A percentile compares a stretch with the other conserved stretches of the same genome.
Conservation (phyloP, 2,797 vertebrate genomes). For the Phrynocephalus vlangalii region DNA sequence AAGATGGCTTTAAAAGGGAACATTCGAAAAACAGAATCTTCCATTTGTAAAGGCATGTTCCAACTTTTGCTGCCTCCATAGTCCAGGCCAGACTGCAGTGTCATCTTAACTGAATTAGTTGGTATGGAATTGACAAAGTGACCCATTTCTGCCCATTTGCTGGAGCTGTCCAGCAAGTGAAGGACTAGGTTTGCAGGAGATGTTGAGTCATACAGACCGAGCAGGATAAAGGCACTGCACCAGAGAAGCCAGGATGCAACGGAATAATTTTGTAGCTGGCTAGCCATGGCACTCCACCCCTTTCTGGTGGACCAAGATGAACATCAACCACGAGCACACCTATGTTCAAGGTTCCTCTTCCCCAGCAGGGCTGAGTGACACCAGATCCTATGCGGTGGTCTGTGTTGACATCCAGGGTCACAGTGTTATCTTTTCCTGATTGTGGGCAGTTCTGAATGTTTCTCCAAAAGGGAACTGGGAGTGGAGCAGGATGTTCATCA, state of each 20-base stretch:
- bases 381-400: background rate
- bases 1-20: too few species aligned
- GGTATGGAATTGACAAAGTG: too few species aligned
- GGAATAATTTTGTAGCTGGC: background rate
- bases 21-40: background rate
- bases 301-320: background rate
- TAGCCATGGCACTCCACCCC: background rate
- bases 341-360: background rate
- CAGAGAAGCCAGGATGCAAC: background rate
- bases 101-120: background rate
- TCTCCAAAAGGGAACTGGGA: too few species aligned
- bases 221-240: background rate
- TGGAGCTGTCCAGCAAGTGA: conserved; percentile 13
- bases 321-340: background rate
- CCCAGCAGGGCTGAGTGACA: background rate
- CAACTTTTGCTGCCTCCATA: background rate
- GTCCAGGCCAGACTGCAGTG: background rate
- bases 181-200: background rate
- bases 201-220: background rate
- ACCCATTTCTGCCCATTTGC: background rate
- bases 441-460: too few species aligned
- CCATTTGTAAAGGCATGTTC: background rate
- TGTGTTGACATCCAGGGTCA: too few species aligned
- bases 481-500: too few species aligned
- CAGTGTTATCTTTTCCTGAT: too few species aligned